These are phyloP conservation scores for Agrenia bidenticulata DNA, from an alignment of 2,888 invertebrate genomes.

Conservation along the genomic window DNA sequence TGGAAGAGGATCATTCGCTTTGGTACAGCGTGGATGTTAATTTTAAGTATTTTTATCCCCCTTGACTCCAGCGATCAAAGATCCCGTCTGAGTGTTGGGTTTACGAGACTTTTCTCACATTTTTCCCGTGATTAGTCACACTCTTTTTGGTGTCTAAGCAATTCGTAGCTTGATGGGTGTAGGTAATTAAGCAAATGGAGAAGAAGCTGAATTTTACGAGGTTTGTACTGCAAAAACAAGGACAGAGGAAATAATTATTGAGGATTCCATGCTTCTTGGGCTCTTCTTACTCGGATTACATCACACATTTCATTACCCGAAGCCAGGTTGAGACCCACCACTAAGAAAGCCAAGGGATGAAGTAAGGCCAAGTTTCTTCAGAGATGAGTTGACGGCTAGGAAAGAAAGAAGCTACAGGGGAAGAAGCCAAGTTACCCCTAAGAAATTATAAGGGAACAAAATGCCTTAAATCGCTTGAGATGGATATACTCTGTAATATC, in stretches of 20 bases:
- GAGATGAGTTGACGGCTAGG: background rate
- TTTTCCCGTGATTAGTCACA: background rate
- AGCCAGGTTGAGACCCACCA: conserved; percentile 27
- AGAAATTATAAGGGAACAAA: background rate
- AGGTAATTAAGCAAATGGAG: conserved; percentile 4
- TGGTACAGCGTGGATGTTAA: too few species aligned
- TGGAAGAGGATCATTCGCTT: too few species aligned
- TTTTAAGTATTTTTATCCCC: too few species aligned
- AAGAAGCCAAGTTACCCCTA: background rate
- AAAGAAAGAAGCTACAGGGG: background rate
- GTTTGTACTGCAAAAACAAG: conserved; percentile 3
- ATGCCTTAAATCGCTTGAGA: background rate
- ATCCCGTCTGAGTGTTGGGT: too few species aligned
- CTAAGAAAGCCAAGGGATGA: conserved; percentile 19
- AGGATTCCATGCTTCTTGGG: conserved; percentile 38
- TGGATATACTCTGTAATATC: too few species aligned
- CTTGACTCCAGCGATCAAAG: too few species aligned
- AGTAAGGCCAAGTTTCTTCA: conserved; percentile 4
- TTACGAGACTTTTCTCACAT: conserved; percentile 6
- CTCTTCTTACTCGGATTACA: conserved; percentile 2
- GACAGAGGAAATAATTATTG: conserved; percentile 45
- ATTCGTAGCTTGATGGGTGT: too few species aligned
- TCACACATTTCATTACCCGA: background rate
- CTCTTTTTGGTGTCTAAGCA: too few species aligned
- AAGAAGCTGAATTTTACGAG: background rate